Evolutionary conservation across 2,113 vertebrate species (phyloP).

Genomic region (Atherinomorus stipes): DNA sequence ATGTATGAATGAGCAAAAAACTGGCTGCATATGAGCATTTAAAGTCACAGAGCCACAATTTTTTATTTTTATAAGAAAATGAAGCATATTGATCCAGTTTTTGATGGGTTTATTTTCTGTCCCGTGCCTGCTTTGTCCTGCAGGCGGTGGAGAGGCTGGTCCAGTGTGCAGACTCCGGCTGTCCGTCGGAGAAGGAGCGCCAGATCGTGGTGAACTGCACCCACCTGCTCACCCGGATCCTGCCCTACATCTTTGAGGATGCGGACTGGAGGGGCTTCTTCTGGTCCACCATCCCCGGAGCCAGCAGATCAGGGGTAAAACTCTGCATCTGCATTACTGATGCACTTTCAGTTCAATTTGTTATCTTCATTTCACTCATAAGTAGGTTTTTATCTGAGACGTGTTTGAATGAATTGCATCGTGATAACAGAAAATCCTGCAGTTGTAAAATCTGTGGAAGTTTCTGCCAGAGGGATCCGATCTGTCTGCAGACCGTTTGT

Average conservation of each 20-base stretch:
- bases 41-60: too few species aligned
- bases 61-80: too few species aligned
- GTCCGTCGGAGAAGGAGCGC: constrained; percentile 89
- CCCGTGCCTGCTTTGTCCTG: background rate
- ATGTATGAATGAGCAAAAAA: too few species aligned
- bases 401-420: too few species aligned
- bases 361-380: too few species aligned
- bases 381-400: too few species aligned
- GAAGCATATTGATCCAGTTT: too few species aligned
- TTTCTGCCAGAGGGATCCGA: background rate
- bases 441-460: background rate
- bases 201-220: constrained; percentile 91
- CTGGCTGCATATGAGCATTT: too few species aligned
- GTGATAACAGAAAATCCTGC: too few species aligned
- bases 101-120: background rate
- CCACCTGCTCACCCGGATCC: constrained; percentile 91
- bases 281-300: constrained; percentile 96
- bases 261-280: constrained; percentile 99
- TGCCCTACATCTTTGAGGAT: constrained; percentile 99
- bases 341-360: background rate
- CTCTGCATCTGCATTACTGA: background rate
- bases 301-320: constrained; percentile 87
- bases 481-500: background rate
- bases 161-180: constrained; percentile 89
- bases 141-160: constrained; percentile 96